Base-by-base conservation (phyloP, 2,113 vertebrate genomes). In the Numenius arquata region DNA sequence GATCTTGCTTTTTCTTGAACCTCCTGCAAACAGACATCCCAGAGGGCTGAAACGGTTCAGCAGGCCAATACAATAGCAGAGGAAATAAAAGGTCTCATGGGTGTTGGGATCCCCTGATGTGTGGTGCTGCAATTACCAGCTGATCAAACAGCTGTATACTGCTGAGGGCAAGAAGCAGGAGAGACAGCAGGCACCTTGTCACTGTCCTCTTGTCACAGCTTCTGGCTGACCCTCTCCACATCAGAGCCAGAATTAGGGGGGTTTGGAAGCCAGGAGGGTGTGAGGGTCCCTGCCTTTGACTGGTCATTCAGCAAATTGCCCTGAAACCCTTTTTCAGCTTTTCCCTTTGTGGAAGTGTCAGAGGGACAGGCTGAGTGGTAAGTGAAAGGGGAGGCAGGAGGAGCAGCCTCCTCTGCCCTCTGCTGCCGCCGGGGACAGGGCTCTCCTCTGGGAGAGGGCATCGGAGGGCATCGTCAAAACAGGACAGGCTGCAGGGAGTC, bases 131-230 rank as follows among this genome's bases (percentile, higher is more conserved):
- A 89, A 87, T 85, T 71, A 80, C 73, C 94, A 93, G 89, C 95
- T 97, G 85, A 90, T 82, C 85, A 91, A 96, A 96, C 70, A 95
- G 75, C 68, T 55, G 36, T 59, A 52, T 47, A 20, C 79, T 2
- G 16, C 65, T 30, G 41, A 75, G 40, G 67, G 53, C 61, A 75
- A 90, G 75, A 76, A 72, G 82, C 56, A 55, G 58, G 34, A 26
- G 32, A 58, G 50, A 62, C 62, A 55, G 59, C 16, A 55, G 47
- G 61, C 43, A 23, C 56, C 59, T 77, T 85, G 41, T 70, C 55
- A 45, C 52, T 43, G 38, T 59, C 32, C 52, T 47, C 83, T 82
- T 82, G 38, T 88, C 30, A 12, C 34, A 48, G 40, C 27, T 88
- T 89, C 86, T 74, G 61, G 43, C 72, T 84, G 74, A 65, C 43